Evolutionary conservation across 1,140 invertebrate species (phyloP), one percentile per base, ranked within the genome.

Genomic region (Bombus breviceps): DNA sequence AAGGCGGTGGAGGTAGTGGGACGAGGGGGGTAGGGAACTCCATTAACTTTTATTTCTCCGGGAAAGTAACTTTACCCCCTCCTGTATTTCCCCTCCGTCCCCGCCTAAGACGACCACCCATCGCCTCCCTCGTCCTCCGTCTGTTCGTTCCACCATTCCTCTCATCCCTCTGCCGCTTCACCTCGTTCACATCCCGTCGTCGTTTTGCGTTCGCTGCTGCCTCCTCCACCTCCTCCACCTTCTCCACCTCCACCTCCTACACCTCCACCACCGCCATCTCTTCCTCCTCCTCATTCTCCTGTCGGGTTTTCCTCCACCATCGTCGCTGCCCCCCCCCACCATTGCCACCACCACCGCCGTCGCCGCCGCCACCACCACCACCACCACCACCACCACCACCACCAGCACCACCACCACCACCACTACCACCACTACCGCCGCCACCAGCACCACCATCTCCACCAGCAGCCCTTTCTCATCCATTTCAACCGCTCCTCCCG

Each of bases 31-130:
- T 84, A 91, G 85, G 92, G 92, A 94, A 94, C 91, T 94, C 93
- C 91, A 94, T 94, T 94, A 94, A 94, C 93, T 94, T 94, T 94
- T 95, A 95, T 95, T 95, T 94, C 93, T 92, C 91, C 90, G 92
- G 86, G 92, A 93, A 94, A 94, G 92, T 94, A 93, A 93, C 90
- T 93, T 93, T 86, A 91, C 89, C 89, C 85, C 83, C 78, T 83
- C 87, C 88, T 77, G 78, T 78, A 32, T 37, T 85, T 57, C 69
- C 32, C 69, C 57, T 80, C 57, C 57, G 25, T n/a, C 81, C 41
- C 34, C 62, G 76, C 72, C 41, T 37, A 64, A 41, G 57, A 77
- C 57, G 62, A 59, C 47, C 59, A 77, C 62, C 69, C 72, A 47
- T 57, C 77, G 59, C 53, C 68, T 34, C 68, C 25, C 57, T 34